A percentile compares a stretch with the other conserved stretches of the same genome.
Conservation (phyloP, 2,113 vertebrate species). For the Carettochelys insculpta region DNA sequence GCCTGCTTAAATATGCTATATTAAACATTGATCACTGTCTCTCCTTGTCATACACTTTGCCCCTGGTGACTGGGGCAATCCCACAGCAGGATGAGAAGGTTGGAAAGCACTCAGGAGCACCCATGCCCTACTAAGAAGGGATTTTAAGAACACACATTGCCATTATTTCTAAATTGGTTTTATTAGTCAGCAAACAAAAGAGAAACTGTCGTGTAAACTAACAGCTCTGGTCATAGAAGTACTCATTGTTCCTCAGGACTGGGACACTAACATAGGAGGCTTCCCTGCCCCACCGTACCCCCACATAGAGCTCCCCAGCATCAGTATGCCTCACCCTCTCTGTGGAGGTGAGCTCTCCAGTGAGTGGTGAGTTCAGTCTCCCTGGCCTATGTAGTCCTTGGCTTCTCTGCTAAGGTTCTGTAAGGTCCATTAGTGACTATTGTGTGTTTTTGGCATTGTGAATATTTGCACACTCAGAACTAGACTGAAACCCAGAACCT, state of each 20-base stretch:
- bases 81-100: constrained; percentile 28
- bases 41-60: constrained; percentile 62
- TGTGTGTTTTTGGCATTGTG: background rate
- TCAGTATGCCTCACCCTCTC: background rate
- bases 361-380: background rate
- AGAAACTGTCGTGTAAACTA: constrained; percentile 1
- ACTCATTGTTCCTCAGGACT: background rate
- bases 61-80: constrained; percentile 55
- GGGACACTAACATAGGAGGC: background rate
- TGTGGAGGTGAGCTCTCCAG: background rate
- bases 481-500: background rate
- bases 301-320: background rate
- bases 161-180: constrained; percentile 53
- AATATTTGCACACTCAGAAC: background rate
- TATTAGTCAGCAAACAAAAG: constrained; percentile 56
- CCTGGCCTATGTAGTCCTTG: background rate
- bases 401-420: background rate
- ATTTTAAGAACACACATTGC: constrained; percentile 56
- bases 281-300: background rate
- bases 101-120: constrained; percentile 41
- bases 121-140: background rate
- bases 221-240: constrained; percentile 3
- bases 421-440: background rate
- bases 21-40: constrained; percentile 72
- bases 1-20: constrained; percentile 72